Base-by-base conservation (phyloP, 2,113 vertebrate species). In the Phylloscopus whistleri region DNA sequence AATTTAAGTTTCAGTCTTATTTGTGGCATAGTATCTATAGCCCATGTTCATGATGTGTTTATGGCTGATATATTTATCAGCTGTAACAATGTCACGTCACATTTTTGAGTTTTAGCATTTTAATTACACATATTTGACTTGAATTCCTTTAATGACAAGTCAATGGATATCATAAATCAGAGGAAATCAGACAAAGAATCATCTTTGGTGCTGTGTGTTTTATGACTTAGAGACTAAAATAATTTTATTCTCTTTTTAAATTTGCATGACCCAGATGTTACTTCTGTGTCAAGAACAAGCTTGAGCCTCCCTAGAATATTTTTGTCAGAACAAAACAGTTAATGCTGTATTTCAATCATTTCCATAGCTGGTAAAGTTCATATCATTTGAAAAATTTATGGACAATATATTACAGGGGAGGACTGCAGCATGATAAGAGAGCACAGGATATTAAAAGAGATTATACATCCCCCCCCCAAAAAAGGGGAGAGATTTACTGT, bases 401-500 rank as follows among this genome's bases (percentile, higher is more conserved):
- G 66, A 28, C 49, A 82, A 0, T 91, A 37, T 87, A 66, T 90
- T 87, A 56, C 63, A 79, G 35, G 18, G 70, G 35, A 76, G 69
- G 59, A 53, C 55, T 77, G 59, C 26, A 66, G 67, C 11, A 1
- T 81, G 84, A 84, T 92, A 91, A 92, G 70, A 89, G 31, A 89
- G 52, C 22, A 64, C 81, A 78, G 84, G 87, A 92, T 95, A 94
- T 94, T 97, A 84, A 75, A 81, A 67, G 52, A 89, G 33, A 64
- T 84, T 68, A 84, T 18, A 26, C 37, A 60, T 55, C 8, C n/a
- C 44, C 18, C 14, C 13, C 19, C 3, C 20, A 20, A 15, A 19
- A 37, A 79, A 64, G 48, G 1, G 5, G 27, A 78, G 35, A 70
- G 9, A 68, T 84, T 93, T 91, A 84, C 49, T 22, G 11, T 62